A percentile compares a stretch with the other conserved stretches of the same genome.
Evolutionary conservation across 2,113 vertebrate species (phyloP).

Genomic region (Micronycteris hirsuta): DNA sequence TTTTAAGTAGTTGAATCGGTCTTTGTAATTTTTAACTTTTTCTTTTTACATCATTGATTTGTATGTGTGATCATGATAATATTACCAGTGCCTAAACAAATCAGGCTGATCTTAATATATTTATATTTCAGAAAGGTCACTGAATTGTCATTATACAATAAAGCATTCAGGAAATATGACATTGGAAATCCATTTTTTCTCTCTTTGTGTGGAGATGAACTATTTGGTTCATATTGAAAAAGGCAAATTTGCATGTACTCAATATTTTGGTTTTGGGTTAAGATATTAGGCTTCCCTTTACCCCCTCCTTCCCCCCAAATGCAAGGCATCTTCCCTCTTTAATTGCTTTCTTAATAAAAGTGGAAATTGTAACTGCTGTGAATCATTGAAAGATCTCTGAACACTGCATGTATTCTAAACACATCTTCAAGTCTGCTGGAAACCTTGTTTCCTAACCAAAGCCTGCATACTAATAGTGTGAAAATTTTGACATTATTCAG

Average conservation of each 20-base stretch:
- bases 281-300: not conserved
- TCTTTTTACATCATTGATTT: slow-evolving; percentile 25
- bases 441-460: slow-evolving; percentile 39
- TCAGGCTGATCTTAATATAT: slow-evolving; percentile 42
- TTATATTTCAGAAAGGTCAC: slow-evolving; percentile 62
- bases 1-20: not conserved
- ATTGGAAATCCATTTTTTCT: slow-evolving; percentile 50
- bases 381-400: slow-evolving; percentile 13
- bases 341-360: slow-evolving; percentile 49
- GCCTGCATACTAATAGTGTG: slow-evolving; percentile 63
- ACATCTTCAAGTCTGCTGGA: slow-evolving; percentile 56
- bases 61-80: not conserved
- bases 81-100: slow-evolving; percentile 38
- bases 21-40: not conserved
- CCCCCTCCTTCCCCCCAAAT: not conserved
- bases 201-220: slow-evolving; percentile 51
- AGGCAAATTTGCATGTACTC: slow-evolving; percentile 71
- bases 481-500: slow-evolving; percentile 29
- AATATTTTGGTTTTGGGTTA: slow-evolving; percentile 53
- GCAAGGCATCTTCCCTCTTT: not conserved
- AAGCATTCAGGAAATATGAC: not conserved
- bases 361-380: slow-evolving; percentile 31
- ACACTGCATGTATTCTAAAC: slow-evolving; percentile 54
- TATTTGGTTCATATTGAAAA: slow-evolving; percentile 48
- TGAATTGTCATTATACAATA: not conserved